Base-by-base conservation (phyloP, 2,888 invertebrate genomes). In the Lepidonotus clava region DNA sequence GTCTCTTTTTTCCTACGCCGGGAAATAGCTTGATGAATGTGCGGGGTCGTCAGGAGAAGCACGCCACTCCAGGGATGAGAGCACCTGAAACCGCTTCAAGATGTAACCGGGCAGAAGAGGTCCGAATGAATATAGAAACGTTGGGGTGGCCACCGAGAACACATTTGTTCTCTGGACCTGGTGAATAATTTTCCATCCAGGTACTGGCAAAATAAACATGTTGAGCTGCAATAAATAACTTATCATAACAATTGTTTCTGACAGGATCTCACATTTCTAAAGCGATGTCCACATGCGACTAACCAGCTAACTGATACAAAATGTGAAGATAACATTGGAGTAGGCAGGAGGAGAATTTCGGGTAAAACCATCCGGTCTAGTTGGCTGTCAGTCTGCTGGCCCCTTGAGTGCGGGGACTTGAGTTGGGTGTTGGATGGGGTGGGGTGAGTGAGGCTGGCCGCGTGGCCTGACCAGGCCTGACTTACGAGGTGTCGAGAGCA, bases 401-500 rank as follows among this genome's bases (percentile, higher is more conserved):
- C n/a, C 34, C 71, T 34, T 11, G 14, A 34, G 24, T 8, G 8
- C 46, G 8, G 8, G 8, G 46, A 46, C 46, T 46, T 8, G 46
- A 46, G 46, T 8, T 18, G 21, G 71, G 34, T 71, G 71, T 11
- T 34, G 36, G 71, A 61, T 18, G 11, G 34, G 71, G 71, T 18
- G 66, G 11, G 66, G 71, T 21, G 71, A 34, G 71, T 11, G 71
- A 34, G 71, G 36, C 71, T n/a, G 36, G 36, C 36, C n/a, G 71
- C 8, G 21, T 38, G 6, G 36, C 36, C 71, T 71, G 71, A 71
- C 71, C 71, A 38, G 8, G 71, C 36, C 71, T 71, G 38, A 71
- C n/a, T 71, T 71, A 71, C 71, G 71, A 71, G 71, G 71, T 71
- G 71, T 11, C 21, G 36, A 71, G 34, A 71, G n/a, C n/a, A n/a